phyloP scores from a whole-genome alignment of 2,888 invertebrate genomes.

The Acanthosepion pharaonis region DNA sequence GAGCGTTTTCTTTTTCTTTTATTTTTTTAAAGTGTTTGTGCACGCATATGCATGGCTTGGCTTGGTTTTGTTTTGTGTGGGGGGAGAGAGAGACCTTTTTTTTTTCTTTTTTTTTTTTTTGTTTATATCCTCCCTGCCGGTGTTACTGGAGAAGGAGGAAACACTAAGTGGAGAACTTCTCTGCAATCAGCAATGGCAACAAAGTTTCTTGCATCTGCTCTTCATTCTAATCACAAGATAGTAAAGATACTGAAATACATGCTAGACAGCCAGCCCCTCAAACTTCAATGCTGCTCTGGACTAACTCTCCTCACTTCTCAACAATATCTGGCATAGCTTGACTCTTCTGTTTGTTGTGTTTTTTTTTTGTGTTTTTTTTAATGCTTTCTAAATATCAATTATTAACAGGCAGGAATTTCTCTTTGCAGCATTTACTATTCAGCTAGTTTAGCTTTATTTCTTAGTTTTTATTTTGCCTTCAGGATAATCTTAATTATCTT shows the following conservation, averaged over 20 bases:
- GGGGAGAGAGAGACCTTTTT: neutral
- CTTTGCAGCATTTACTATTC: neutral
- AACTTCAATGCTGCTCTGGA: neutral
- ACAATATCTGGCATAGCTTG: neutral
- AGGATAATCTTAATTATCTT: no score
- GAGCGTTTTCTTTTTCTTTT: neutral
- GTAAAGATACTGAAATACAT: neutral
- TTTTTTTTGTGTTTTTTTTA: no score
- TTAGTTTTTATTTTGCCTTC: neutral
- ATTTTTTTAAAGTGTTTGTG: neutral
- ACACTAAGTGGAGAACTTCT: neutral
- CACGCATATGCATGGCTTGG: neutral
- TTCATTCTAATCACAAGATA: neutral
- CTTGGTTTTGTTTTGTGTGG: neutral
- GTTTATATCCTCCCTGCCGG: neutral
- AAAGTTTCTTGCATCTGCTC: no score
- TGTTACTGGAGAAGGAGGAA: constrained; percentile 10
- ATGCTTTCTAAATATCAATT: neutral
- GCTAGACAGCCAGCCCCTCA: neutral
- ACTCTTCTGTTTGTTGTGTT: neutral
- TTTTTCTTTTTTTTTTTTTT: neutral
- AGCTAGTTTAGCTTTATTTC: neutral
- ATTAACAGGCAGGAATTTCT: constrained; percentile 21
- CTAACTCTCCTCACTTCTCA: neutral
- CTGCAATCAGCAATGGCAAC: neutral